A percentile compares a stretch with the other conserved stretches of the same genome.
These are phyloP conservation scores for Sternarchorhynchus goeldii DNA, from an alignment of 2,797 vertebrate species.

Conservation along the genomic window DNA sequence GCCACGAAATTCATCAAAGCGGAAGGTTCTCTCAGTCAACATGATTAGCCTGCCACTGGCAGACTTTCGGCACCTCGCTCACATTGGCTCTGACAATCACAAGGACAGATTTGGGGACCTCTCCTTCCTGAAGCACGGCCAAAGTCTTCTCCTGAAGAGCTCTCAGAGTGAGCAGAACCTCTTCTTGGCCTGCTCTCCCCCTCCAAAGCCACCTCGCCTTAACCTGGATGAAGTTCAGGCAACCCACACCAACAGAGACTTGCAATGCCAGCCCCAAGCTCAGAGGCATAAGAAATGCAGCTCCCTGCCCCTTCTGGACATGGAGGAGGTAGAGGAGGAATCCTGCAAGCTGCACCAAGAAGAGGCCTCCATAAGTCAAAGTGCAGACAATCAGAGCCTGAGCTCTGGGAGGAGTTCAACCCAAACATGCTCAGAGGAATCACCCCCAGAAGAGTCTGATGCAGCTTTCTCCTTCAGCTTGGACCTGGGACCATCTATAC, in stretches of 20 bases:
- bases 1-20: slow-evolving; percentile 73
- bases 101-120: slow-evolving; percentile 83
- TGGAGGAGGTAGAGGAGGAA: slow-evolving; percentile 57
- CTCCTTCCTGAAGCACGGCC: slow-evolving; percentile 80
- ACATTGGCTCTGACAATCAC: slow-evolving; percentile 71
- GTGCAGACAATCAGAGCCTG: slow-evolving; percentile 60
- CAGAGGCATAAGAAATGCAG: slow-evolving; percentile 74
- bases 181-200: slow-evolving; percentile 79
- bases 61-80: slow-evolving; percentile 79
- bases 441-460: slow-evolving; percentile 65
- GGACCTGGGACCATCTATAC: slow-evolving; percentile 91
- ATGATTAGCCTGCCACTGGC: slow-evolving; percentile 85
- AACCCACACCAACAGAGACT: slow-evolving; percentile 57
- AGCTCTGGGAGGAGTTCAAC: slow-evolving; percentile 65
- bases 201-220: slow-evolving; percentile 91
- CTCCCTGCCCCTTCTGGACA: slow-evolving; percentile 73
- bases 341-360: slow-evolving; percentile 50
- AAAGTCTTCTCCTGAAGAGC: slow-evolving; percentile 74
- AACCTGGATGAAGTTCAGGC: slow-evolving; percentile 75
- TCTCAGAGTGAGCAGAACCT: slow-evolving; percentile 86
- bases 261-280: slow-evolving; percentile 47
- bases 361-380: slow-evolving; percentile 23
- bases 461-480: slow-evolving; percentile 84
- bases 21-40: slow-evolving; percentile 73
- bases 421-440: slow-evolving; percentile 57